Conservation (phyloP, 2,888 invertebrate genomes). For the Scaptodrosophila latifasciaeformis region DNA sequence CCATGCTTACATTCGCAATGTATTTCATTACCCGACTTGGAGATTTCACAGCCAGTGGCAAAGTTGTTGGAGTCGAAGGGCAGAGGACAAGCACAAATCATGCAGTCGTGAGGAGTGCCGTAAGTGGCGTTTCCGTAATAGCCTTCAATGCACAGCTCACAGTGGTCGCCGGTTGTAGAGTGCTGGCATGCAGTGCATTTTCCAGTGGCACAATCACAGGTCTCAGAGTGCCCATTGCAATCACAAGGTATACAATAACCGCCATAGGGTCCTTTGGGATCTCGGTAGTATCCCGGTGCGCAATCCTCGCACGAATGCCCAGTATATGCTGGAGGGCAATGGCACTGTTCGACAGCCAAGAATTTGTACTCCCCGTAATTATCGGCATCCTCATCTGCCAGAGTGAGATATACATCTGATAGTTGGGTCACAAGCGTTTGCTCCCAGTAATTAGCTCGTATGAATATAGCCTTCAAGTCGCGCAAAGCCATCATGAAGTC, state of each 20-base stretch:
- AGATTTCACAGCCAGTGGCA: conserved; percentile 89
- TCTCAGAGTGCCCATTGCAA: conserved; percentile 93
- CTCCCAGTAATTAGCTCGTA: conserved; percentile 92
- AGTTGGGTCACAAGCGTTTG: conserved; percentile 82
- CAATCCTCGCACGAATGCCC: conserved; percentile 95
- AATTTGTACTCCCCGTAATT: conserved; percentile 74
- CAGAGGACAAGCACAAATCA: conserved; percentile 96
- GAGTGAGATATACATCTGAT: conserved; percentile 77
- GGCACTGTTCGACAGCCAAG: conserved; percentile 90
- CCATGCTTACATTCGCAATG: conserved; percentile 92
- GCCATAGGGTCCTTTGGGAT: conserved; percentile 87
- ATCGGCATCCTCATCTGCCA: conserved; percentile 74
- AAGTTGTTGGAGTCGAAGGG: conserved; percentile 92
- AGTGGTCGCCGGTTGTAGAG: conserved; percentile 92
- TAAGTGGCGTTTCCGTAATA: conserved; percentile 93
- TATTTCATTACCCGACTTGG: conserved; percentile 86
- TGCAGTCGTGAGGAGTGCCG: conserved; percentile 91
- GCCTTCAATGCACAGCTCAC: conserved; percentile 90
- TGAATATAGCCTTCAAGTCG: conserved; percentile 86
- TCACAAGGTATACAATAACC: conserved; percentile 96
- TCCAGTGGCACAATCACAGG: conserved; percentile 94
- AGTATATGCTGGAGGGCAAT: conserved; percentile 93
- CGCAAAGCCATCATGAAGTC: conserved; percentile 93
- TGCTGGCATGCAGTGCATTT: conserved; percentile 90
- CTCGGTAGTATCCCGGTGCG: conserved; percentile 92